Evolutionary conservation across 2,888 invertebrate species (phyloP).

Genomic region (Cantharis rufa): DNA sequence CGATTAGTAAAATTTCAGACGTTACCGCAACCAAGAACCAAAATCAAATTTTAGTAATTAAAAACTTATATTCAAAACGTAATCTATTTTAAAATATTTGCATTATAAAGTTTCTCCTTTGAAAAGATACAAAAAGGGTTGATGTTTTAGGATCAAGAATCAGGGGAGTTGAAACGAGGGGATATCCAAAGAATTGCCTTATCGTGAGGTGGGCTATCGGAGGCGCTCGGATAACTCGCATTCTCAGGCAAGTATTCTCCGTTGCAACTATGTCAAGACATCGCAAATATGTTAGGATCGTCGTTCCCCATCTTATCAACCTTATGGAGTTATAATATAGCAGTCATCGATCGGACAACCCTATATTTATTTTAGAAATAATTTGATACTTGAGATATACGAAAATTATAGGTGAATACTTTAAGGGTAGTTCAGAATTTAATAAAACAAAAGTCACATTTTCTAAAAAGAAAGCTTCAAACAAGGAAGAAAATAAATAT

Average conservation of each 20-base stretch:
- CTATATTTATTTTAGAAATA: background rate
- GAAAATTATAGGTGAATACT: background rate
- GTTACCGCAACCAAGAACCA: too few relatives aligned
- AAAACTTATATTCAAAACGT: background rate
- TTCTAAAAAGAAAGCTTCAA: background rate
- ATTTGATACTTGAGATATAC: background rate
- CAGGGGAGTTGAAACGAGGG: constrained; percentile 21
- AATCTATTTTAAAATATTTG: background rate
- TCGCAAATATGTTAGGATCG: constrained; percentile 50
- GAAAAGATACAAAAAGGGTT: constrained; percentile 12
- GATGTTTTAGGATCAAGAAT: constrained; percentile 8
- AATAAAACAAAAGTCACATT: background rate
- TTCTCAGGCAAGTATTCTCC: constrained; percentile 41
- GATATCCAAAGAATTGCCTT: constrained; percentile 32
- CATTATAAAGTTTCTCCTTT: background rate
- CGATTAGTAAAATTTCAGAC: background rate
- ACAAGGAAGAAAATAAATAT: background rate
- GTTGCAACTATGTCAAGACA: constrained; percentile 50
- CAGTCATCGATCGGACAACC: constrained; percentile 26
- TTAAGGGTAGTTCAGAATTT: background rate
- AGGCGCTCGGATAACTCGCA: constrained; percentile 38
- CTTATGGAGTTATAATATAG: constrained; percentile 36
- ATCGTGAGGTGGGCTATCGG: constrained; percentile 31
- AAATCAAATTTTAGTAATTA: background rate
- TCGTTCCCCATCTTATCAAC: constrained; percentile 41